Evolutionary conservation across 2,113 vertebrate species (phyloP).

Genomic region (Stigmatopora nigra): DNA sequence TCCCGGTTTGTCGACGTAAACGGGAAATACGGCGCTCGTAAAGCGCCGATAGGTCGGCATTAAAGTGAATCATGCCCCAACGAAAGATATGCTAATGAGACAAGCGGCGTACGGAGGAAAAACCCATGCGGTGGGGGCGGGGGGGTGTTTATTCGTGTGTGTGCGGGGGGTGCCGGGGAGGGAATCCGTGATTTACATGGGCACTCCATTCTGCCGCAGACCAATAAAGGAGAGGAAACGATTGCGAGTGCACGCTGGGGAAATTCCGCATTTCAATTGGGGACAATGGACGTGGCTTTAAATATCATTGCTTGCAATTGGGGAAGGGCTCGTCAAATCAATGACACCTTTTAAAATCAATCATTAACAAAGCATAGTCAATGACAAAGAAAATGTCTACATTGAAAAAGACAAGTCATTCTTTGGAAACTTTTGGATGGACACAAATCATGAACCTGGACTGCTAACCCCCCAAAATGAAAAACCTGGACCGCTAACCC

Average conservation of each 20-base stretch:
- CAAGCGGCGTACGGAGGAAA: conserved; percentile 16
- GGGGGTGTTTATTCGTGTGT: conserved; percentile 12
- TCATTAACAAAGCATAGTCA: no score
- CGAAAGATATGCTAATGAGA: conserved; percentile 50
- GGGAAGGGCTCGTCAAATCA: no score
- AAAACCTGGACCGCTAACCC: no score
- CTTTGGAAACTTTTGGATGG: no score
- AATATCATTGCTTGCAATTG: no score
- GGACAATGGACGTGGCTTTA: background rate
- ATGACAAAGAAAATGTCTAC: no score
- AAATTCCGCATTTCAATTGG: background rate
- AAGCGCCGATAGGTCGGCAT: conserved; percentile 42
- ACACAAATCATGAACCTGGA: no score
- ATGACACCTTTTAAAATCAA: no score
- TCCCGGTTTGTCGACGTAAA: conserved; percentile 28
- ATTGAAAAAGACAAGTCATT: no score
- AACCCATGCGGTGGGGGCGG: background rate
- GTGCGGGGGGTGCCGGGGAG: background rate
- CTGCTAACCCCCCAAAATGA: no score
- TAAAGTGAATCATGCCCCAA: conserved; percentile 46
- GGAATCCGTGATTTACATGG: conserved; percentile 7
- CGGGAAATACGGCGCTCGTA: conserved; percentile 47
- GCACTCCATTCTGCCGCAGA: conserved; percentile 10
- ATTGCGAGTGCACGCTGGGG: conserved; percentile 25
- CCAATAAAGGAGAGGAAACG: conserved; percentile 32